These are phyloP conservation scores for Semaprochilodus insignis DNA, from an alignment of 2,797 vertebrate species.

Conservation along the genomic window DNA sequence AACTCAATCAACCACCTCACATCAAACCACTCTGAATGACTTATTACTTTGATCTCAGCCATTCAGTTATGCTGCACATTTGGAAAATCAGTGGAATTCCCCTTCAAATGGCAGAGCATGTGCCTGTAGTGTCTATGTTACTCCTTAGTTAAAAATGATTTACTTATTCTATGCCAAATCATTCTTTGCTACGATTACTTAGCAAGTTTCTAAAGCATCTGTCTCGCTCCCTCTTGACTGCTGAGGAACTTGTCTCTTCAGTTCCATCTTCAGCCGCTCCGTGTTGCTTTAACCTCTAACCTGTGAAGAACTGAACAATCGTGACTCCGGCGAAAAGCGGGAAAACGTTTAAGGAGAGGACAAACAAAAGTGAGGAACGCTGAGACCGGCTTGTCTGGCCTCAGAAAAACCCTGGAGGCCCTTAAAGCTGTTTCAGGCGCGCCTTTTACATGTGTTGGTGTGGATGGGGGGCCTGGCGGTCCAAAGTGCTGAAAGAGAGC, in stretches of 20 bases:
- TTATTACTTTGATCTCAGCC: too few relatives aligned
- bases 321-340: slow-evolving; percentile 4
- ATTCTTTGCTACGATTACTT: neutral
- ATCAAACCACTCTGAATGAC: too few relatives aligned
- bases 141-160: too few relatives aligned
- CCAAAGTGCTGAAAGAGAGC: slow-evolving; percentile 13
- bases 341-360: slow-evolving; percentile 17
- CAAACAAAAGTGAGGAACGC: slow-evolving; percentile 29
- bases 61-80: too few relatives aligned
- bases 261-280: neutral
- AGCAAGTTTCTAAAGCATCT: neutral
- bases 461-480: slow-evolving; percentile 45
- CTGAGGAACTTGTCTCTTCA: neutral
- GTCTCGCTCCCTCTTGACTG: neutral
- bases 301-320: neutral
- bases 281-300: slow-evolving; percentile 39
- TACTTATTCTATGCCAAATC: too few relatives aligned
- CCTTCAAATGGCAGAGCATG: too few relatives aligned
- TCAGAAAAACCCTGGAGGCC: neutral
- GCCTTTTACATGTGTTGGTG: slow-evolving; percentile 39
- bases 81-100: too few relatives aligned
- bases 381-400: neutral
- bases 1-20: too few relatives aligned
- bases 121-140: too few relatives aligned
- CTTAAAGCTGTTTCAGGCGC: neutral